Percentiles rank a stretch among this genome's conserved stretches.
Evolutionary conservation across 1,140 invertebrate genomes (phyloP).

Genomic region (Achatina immaculata): DNA sequence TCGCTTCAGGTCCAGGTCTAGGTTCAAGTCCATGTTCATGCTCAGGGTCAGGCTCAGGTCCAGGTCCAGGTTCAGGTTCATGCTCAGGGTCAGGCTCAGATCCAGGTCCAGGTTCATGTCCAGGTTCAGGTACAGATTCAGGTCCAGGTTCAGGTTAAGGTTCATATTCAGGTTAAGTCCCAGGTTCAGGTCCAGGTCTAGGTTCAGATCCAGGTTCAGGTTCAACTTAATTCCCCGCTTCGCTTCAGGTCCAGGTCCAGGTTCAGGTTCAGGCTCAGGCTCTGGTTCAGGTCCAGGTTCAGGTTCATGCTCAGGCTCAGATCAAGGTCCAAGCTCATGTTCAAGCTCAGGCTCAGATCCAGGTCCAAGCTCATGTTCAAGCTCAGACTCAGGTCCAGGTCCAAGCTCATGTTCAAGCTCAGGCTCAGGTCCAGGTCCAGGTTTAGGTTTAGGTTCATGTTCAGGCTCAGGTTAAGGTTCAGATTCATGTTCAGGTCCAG

Average conservation of each 20-base stretch:
- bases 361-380: too few relatives aligned
- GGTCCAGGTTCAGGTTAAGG: not conserved
- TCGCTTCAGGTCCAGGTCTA: not conserved
- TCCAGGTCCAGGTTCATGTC: not conserved
- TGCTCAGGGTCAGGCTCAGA: not conserved
- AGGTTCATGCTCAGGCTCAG: not conserved
- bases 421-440: constrained; percentile 1
- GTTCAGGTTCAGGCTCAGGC: not conserved
- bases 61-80: not conserved
- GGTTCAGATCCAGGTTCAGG: constrained; percentile 42
- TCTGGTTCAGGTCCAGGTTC: not conserved
- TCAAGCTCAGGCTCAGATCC: not conserved
- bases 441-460: not conserved
- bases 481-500: constrained; percentile 3
- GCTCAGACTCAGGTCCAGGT: too few relatives aligned
- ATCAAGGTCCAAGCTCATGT: not conserved
- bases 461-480: too few relatives aligned
- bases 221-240: constrained; percentile 12
- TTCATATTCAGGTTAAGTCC: constrained; percentile 20
- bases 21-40: not conserved
- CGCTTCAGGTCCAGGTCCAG: not conserved
- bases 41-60: not conserved
- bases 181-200: constrained; percentile 39
- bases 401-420: too few relatives aligned
- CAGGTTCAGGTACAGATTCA: not conserved